Conservation (phyloP, 2,797 vertebrate species). For the Chrysocyon brachyurus region DNA sequence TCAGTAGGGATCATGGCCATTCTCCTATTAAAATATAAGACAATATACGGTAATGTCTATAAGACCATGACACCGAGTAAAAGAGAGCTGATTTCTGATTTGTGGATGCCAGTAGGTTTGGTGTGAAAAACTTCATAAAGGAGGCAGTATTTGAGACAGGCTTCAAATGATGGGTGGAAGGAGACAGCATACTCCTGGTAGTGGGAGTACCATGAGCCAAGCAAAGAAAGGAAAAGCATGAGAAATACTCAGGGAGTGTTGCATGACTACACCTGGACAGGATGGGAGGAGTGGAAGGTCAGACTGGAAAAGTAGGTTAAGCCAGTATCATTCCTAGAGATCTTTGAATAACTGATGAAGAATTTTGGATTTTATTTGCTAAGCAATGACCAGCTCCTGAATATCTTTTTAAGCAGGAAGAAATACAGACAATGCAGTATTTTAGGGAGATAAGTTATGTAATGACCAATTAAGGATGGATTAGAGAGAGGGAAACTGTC, state of each 20-base stretch:
- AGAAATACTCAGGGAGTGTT: background rate
- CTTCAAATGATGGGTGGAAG: background rate
- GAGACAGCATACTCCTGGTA: background rate
- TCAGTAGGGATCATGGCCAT: background rate
- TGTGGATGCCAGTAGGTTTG: background rate
- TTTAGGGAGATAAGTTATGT: conserved; percentile 5
- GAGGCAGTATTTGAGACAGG: background rate
- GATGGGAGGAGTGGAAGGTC: background rate
- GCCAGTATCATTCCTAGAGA: background rate
- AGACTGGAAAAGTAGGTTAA: background rate
- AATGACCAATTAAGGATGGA: background rate
- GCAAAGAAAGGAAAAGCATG: background rate
- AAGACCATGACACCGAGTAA: background rate
- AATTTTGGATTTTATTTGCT: background rate
- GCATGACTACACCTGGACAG: rapidly evolving
- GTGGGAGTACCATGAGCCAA: background rate
- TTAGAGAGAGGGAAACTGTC: background rate
- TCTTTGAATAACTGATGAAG: background rate
- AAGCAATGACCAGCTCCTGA: background rate
- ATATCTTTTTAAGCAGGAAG: conserved; percentile 29
- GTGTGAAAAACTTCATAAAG: background rate
- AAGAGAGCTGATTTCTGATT: background rate
- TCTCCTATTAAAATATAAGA: conserved; percentile 1
- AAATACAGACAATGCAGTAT: background rate
- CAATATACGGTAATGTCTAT: background rate